These are phyloP conservation scores for Netelia virgata DNA, from an alignment of 2,888 invertebrate genomes.

Conservation along the genomic window DNA sequence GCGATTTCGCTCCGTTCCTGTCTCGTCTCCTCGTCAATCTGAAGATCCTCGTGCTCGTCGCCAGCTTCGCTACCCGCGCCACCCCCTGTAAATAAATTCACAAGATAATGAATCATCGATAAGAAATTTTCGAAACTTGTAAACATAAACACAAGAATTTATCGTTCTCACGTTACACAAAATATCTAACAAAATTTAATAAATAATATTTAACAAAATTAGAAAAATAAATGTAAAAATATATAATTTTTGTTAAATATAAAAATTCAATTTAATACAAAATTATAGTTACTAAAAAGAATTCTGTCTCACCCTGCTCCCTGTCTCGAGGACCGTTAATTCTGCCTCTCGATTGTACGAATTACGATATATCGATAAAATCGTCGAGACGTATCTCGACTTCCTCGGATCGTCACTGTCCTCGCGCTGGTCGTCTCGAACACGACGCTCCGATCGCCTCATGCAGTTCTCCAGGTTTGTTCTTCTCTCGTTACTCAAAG, in stretches of 20 bases:
- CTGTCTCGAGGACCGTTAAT: constrained; percentile 70
- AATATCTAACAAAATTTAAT: neutral
- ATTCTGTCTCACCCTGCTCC: constrained; percentile 68
- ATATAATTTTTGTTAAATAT: too few relatives aligned
- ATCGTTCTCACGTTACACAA: neutral
- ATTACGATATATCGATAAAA: constrained; percentile 34
- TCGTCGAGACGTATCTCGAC: constrained; percentile 60
- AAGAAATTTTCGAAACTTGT: neutral
- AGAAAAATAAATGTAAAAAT: too few relatives aligned
- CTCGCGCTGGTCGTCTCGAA: constrained; percentile 61
- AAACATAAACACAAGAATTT: neutral
- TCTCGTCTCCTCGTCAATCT: constrained; percentile 33
- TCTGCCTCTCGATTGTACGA: constrained; percentile 64
- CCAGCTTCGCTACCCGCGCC: constrained; percentile 45
- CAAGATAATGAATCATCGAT: neutral
- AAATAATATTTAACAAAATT: too few relatives aligned
- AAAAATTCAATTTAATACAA: neutral
- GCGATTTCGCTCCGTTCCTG: constrained; percentile 29
- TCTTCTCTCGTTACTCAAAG: constrained; percentile 16
- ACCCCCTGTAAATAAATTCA: constrained; percentile 56
- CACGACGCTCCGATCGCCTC: constrained; percentile 44
- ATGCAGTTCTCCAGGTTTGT: constrained; percentile 46
- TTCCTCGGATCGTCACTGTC: constrained; percentile 41
- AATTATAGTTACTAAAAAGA: neutral
- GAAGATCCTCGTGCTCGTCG: constrained; percentile 12